Conservation (phyloP, 2,888 invertebrate genomes). For the Drosophila lutescens region DNA sequence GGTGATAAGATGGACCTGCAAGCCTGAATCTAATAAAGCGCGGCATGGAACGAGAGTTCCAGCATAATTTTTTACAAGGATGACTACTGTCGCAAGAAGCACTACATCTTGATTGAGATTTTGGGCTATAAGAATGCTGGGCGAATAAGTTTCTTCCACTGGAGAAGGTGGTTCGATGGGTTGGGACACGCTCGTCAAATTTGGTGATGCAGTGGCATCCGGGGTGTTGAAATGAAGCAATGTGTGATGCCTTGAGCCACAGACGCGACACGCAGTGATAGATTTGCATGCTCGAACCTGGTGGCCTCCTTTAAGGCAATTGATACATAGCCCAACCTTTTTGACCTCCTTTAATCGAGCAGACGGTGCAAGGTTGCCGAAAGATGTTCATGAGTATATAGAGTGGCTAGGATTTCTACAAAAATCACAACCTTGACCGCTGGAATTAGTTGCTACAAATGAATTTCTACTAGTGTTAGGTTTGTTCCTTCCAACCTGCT, state of each 20-base stretch:
- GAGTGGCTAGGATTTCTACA: too few relatives aligned
- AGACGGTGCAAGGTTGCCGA: background rate
- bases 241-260: too few relatives aligned
- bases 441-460: background rate
- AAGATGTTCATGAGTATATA: background rate
- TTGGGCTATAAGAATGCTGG: slow-evolving; percentile 1
- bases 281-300: too few relatives aligned
- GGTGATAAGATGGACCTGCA: background rate
- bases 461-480: background rate
- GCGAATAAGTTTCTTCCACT: too few relatives aligned
- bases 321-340: too few relatives aligned
- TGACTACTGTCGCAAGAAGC: background rate
- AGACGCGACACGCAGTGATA: too few relatives aligned
- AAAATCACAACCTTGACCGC: too few relatives aligned
- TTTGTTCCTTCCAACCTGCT: slow-evolving; percentile 1
- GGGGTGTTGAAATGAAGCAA: too few relatives aligned
- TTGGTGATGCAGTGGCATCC: too few relatives aligned
- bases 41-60: background rate
- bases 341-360: background rate
- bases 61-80: background rate
- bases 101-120: background rate
- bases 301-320: background rate
- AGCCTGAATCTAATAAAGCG: slow-evolving; percentile 1
- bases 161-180: too few relatives aligned
- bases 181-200: too few relatives aligned